Conservation (phyloP, 2,797 vertebrate species). For the Eutrigla gurnardus region DNA sequence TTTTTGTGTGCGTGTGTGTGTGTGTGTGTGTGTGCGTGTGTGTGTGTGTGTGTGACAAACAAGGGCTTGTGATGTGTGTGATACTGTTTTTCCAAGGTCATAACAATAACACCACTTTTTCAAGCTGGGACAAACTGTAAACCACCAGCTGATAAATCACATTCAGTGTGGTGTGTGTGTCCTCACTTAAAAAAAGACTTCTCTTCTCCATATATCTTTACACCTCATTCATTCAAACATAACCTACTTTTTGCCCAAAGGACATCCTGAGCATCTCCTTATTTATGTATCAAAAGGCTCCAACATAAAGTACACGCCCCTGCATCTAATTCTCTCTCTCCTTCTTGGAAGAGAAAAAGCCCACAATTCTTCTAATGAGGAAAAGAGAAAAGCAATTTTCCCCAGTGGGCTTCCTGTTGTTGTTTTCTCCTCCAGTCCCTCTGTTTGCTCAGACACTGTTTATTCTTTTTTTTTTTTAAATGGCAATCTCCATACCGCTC, state of each 20-base stretch:
- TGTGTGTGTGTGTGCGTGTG: background rate
- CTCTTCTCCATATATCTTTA: slow-evolving; percentile 10
- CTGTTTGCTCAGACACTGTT: slow-evolving; percentile 28
- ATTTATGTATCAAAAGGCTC: slow-evolving; percentile 33
- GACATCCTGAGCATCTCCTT: slow-evolving; percentile 15
- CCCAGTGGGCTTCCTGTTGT: slow-evolving; percentile 64
- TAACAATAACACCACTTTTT: slow-evolving; percentile 58
- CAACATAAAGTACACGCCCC: slow-evolving; percentile 8
- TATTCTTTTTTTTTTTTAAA: slow-evolving; percentile 49
- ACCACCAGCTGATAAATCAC: slow-evolving; percentile 53
- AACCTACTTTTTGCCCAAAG: background rate
- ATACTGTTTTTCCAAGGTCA: slow-evolving; percentile 33
- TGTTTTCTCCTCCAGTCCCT: slow-evolving; percentile 49
- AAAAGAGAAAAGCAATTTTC: slow-evolving; percentile 65
- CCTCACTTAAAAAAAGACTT: slow-evolving; percentile 4
- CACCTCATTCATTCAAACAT: slow-evolving; percentile 9
- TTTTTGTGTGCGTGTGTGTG: slow-evolving; percentile 1
- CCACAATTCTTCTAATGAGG: slow-evolving; percentile 62
- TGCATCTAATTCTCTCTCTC: slow-evolving; percentile 25
- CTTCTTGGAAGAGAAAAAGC: slow-evolving; percentile 45
- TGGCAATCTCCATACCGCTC: slow-evolving; percentile 26
- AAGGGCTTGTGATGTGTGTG: slow-evolving; percentile 18
- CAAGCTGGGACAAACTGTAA: slow-evolving; percentile 27
- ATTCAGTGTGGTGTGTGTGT: slow-evolving; percentile 16
- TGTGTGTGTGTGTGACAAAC: slow-evolving; percentile 22